A percentile compares a stretch with the other conserved stretches of the same genome.
phyloP scores from a whole-genome alignment of 1,140 invertebrate genomes.

The Reticulitermes speratus region DNA sequence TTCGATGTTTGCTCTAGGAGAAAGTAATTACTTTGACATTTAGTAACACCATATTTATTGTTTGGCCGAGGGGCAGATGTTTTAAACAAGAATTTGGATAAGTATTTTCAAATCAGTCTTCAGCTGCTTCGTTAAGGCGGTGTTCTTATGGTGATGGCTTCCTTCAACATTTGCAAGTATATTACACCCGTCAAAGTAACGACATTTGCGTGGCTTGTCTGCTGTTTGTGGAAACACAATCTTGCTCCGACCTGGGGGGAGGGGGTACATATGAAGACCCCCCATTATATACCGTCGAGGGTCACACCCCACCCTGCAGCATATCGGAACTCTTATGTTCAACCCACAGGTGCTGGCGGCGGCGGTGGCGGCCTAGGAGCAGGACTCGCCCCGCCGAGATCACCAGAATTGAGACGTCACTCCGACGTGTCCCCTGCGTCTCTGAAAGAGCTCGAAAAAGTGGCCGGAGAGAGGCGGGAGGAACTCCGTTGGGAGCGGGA shows the following conservation, averaged over 20 bases:
- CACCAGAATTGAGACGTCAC: conserved; percentile 73
- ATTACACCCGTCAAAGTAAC: not conserved
- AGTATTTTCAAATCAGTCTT: not conserved
- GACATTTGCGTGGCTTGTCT: conserved; percentile 9
- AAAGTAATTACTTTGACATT: too few relatives aligned
- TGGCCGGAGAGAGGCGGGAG: conserved; percentile 56
- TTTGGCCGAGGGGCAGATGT: not conserved
- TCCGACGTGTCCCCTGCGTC: conserved; percentile 82
- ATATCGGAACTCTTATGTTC: conserved; percentile 16
- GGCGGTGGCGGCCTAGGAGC: conserved; percentile 49
- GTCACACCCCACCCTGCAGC: not conserved
- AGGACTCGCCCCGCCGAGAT: conserved; percentile 70
- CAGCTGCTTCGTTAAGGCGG: not conserved
- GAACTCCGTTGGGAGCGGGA: conserved; percentile 52
- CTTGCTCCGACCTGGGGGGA: conserved; percentile 1
- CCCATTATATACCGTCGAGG: too few relatives aligned
- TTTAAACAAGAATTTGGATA: not conserved
- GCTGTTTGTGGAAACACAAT: conserved; percentile 18
- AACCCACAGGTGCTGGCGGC: not conserved
- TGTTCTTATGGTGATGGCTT: not conserved
- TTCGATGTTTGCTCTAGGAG: too few relatives aligned
- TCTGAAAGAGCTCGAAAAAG: conserved; percentile 80
- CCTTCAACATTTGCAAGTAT: not conserved
- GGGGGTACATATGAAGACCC: not conserved
- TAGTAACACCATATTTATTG: not conserved